These are phyloP conservation scores for Epirrhoe alternata DNA, from an alignment of 2,888 invertebrate genomes.

Conservation along the genomic window DNA sequence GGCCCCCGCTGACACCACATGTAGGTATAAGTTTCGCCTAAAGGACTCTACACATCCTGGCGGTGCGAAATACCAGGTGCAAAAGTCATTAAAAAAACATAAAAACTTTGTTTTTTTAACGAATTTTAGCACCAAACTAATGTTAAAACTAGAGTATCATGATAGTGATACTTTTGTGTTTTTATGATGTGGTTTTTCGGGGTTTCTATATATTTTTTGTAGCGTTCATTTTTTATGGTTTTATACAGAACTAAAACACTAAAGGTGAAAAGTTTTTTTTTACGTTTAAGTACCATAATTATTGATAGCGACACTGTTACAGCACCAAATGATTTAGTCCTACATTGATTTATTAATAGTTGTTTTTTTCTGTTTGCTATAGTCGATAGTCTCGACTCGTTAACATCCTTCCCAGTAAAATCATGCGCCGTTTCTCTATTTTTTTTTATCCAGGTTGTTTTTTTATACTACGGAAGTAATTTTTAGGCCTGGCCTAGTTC, in stretches of 20 bases:
- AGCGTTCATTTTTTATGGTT: not conserved
- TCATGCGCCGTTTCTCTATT: too few relatives aligned
- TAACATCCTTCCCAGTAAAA: too few relatives aligned
- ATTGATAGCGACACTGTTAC: too few relatives aligned
- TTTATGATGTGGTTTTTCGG: constrained; percentile 2
- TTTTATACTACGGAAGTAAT: too few relatives aligned
- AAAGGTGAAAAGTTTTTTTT: too few relatives aligned
- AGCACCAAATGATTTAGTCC: too few relatives aligned
- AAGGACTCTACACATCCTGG: constrained; percentile 64
- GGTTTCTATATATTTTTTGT: constrained; percentile 1
- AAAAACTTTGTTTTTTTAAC: constrained; percentile 4
- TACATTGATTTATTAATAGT: too few relatives aligned
- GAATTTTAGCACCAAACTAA: not conserved
- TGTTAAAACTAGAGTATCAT: constrained; percentile 17
- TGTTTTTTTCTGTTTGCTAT: too few relatives aligned
- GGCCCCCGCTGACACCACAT: constrained; percentile 74
- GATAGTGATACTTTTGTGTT: not conserved
- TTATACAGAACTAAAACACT: not conserved
- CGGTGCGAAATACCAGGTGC: constrained; percentile 27
- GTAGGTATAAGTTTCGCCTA: constrained; percentile 65
- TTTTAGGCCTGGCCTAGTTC: not conserved
- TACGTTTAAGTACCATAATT: too few relatives aligned
- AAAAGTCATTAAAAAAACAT: not conserved
- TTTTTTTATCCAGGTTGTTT: too few relatives aligned
- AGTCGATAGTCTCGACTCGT: too few relatives aligned